Conservation (phyloP, 2,113 vertebrate genomes). For the Jacana jacana region DNA sequence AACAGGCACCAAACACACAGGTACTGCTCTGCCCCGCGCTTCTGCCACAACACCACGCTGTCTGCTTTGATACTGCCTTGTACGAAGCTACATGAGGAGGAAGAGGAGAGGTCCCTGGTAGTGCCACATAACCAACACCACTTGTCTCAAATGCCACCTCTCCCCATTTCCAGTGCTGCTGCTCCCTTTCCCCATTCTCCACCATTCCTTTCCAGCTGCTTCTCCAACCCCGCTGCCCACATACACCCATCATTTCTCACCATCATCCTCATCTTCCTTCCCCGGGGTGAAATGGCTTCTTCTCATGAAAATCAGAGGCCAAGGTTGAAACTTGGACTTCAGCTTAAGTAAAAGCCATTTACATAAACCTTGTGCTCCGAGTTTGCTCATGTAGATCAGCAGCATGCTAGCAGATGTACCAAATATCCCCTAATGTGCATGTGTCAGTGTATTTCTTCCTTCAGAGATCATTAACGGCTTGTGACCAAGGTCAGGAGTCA, state of each 20-base stretch:
- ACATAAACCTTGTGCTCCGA: background rate
- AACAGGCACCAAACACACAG: background rate
- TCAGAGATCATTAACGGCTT: conserved; percentile 47
- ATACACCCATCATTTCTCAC: background rate
- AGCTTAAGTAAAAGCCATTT: background rate
- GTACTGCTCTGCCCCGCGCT: background rate
- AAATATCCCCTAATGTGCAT: background rate
- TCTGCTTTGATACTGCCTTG: background rate
- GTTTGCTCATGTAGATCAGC: background rate
- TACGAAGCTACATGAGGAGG: background rate
- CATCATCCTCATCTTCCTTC: accelerated
- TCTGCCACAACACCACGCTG: background rate
- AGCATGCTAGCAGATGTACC: background rate
- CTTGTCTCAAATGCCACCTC: background rate
- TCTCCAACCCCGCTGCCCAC: background rate
- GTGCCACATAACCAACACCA: background rate
- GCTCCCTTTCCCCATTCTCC: background rate
- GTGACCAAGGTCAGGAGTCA: conserved; percentile 44
- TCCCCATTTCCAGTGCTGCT: background rate
- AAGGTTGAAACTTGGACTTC: background rate
- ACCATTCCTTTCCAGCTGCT: background rate
- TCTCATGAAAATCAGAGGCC: background rate
- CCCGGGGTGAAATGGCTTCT: background rate
- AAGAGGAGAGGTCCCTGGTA: background rate
- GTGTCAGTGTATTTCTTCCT: conserved; percentile 29